phyloP scores from a whole-genome alignment of 2,888 invertebrate species.

The Perdita meconis region DNA sequence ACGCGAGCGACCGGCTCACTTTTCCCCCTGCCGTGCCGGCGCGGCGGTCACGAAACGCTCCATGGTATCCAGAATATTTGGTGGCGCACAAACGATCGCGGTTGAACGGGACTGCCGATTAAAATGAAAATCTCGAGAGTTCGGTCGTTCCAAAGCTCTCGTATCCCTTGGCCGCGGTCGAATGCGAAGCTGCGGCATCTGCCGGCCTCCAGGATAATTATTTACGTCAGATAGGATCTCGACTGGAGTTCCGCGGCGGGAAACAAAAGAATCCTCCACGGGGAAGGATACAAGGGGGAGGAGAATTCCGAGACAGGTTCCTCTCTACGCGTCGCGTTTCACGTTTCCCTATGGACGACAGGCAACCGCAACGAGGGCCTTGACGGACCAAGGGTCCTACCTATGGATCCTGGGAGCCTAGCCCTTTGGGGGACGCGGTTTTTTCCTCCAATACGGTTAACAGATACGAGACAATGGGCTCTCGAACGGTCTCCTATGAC shows the following conservation, averaged over 20 bases:
- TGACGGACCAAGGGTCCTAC: slow-evolving; percentile 37
- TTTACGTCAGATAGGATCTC: slow-evolving; percentile 84
- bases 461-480: slow-evolving; percentile 53
- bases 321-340: slow-evolving; percentile 44
- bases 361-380: slow-evolving; percentile 46
- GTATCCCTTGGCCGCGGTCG: slow-evolving; percentile 35
- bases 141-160: background rate
- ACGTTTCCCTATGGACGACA: slow-evolving; percentile 64
- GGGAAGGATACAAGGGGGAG: slow-evolving; percentile 55
- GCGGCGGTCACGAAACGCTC: background rate
- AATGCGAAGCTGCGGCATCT: slow-evolving; percentile 71
- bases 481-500: slow-evolving; percentile 22
- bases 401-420: slow-evolving; percentile 62
- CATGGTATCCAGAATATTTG: slow-evolving; percentile 61
- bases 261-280: slow-evolving; percentile 81
- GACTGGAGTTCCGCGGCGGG: slow-evolving; percentile 69
- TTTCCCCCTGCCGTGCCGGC: slow-evolving; percentile 3
- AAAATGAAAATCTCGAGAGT: slow-evolving; percentile 71
- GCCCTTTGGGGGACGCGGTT: slow-evolving; percentile 34
- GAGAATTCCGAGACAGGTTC: slow-evolving; percentile 54
- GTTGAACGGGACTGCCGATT: slow-evolving; percentile 56
- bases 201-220: slow-evolving; percentile 81
- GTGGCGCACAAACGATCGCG: slow-evolving; percentile 40
- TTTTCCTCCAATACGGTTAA: slow-evolving; percentile 52
- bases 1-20: background rate